phyloP scores from a whole-genome alignment of 2,113 vertebrate genomes.

The Lipotes vexillifer region DNA sequence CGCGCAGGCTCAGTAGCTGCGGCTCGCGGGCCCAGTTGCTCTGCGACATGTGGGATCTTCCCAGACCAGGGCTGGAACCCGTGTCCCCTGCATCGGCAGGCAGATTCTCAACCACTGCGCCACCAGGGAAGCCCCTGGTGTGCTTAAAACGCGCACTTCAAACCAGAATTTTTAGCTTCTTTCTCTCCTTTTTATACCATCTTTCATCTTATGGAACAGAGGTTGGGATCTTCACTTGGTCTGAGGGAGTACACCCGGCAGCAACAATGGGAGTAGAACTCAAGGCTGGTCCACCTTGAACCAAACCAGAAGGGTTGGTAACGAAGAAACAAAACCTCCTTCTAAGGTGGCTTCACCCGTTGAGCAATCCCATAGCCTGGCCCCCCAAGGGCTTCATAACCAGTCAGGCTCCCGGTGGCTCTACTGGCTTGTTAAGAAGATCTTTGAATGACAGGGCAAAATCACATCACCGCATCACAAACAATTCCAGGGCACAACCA shows the following conservation, averaged over 20 bases:
- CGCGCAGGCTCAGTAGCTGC: no score
- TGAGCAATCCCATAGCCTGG: background rate
- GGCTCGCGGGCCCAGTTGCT: no score
- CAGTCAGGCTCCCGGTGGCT: background rate
- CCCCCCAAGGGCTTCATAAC: background rate
- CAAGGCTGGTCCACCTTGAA: background rate
- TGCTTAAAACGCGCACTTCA: background rate
- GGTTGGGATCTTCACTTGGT: background rate
- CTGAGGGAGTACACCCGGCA: background rate
- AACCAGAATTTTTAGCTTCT: background rate
- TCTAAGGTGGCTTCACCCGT: background rate
- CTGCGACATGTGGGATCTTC: no score
- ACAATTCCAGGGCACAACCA: slow-evolving; percentile 58
- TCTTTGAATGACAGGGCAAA: background rate
- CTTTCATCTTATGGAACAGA: background rate
- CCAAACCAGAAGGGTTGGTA: background rate
- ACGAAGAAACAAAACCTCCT: background rate
- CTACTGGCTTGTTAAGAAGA: background rate
- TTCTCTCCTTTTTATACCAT: background rate
- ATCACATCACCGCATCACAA: background rate
- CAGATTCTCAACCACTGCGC: no score
- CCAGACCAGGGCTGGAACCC: no score
- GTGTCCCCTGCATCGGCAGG: no score
- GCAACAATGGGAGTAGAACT: background rate
- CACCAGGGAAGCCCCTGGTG: background rate